These are phyloP conservation scores for Albula goreensis DNA, from an alignment of 2,113 vertebrate species.

Conservation along the genomic window DNA sequence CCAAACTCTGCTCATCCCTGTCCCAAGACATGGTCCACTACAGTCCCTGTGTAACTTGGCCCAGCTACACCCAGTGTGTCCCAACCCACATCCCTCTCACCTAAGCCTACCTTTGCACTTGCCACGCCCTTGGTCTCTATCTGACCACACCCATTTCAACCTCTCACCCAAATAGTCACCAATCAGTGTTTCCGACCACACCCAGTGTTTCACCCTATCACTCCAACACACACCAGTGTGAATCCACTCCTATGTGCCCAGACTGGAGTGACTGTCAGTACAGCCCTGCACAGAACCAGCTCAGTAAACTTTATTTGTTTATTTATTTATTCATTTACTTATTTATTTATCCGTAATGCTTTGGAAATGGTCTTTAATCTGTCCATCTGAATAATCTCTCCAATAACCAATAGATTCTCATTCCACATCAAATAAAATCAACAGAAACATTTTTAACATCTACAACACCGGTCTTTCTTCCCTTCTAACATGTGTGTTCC, in stretches of 20 bases:
- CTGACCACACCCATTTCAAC: background rate
- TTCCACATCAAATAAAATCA: background rate
- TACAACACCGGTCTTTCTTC: background rate
- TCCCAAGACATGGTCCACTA: background rate
- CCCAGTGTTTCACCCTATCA: background rate
- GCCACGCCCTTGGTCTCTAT: background rate
- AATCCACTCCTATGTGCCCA: too few species aligned
- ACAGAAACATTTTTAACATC: background rate
- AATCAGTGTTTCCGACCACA: background rate
- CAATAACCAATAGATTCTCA: too few species aligned
- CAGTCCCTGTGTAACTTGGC: conserved; percentile 24
- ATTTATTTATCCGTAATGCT: background rate
- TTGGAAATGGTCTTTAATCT: background rate
- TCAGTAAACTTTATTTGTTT: too few species aligned
- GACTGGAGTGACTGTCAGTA: background rate
- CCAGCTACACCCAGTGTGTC: background rate
- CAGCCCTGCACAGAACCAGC: background rate
- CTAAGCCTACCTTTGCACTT: background rate
- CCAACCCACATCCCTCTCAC: background rate
- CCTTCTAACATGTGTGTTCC: background rate
- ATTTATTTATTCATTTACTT: too few species aligned
- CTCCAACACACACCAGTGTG: too few species aligned
- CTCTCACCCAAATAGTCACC: background rate
- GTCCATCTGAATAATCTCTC: background rate
- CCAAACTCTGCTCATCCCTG: conserved; percentile 14